Evolutionary conservation across 1,140 invertebrate species (phyloP).

Genomic region (Pseudomyrmex flavicornis): DNA sequence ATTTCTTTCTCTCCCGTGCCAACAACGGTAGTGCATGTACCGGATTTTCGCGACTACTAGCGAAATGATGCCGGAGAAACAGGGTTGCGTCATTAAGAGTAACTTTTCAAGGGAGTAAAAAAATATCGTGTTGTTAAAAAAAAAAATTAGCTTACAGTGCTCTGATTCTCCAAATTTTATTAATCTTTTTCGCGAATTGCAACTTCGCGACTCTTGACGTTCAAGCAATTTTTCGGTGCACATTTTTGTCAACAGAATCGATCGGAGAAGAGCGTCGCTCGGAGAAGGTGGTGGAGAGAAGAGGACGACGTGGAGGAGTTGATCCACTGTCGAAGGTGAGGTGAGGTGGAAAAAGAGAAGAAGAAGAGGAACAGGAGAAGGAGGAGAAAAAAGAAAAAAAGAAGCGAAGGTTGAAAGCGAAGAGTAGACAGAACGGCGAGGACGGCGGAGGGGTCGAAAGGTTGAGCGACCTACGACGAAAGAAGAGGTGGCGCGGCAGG

Average conservation of each 20-base stretch:
- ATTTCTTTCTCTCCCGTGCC: not conserved
- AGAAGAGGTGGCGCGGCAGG: slow-evolving; percentile 61
- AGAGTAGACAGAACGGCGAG: slow-evolving; percentile 27
- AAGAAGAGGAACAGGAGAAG: slow-evolving; percentile 25
- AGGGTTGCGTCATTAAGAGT: not conserved
- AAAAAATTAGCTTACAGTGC: not conserved
- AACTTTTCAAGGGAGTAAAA: not conserved
- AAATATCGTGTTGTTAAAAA: no score
- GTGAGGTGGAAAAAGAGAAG: slow-evolving; percentile 50
- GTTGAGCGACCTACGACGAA: slow-evolving; percentile 64
- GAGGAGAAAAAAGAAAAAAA: slow-evolving; percentile 27
- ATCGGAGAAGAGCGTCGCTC: slow-evolving; percentile 21
- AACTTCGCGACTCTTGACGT: not conserved
- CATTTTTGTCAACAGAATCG: slow-evolving; percentile 51
- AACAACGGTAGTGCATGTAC: not conserved
- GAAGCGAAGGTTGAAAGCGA: slow-evolving; percentile 37
- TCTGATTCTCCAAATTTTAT: slow-evolving; percentile 10
- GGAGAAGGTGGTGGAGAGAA: slow-evolving; percentile 13
- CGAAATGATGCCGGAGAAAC: not conserved
- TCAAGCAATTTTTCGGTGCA: slow-evolving; percentile 24
- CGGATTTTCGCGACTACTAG: not conserved
- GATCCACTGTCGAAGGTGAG: slow-evolving; percentile 55
- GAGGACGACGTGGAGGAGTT: slow-evolving; percentile 27
- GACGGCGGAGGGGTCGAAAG: slow-evolving; percentile 63
- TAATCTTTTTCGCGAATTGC: not conserved